Conservation (phyloP, 2,113 vertebrate genomes). For the Leucopsar rothschildi region DNA sequence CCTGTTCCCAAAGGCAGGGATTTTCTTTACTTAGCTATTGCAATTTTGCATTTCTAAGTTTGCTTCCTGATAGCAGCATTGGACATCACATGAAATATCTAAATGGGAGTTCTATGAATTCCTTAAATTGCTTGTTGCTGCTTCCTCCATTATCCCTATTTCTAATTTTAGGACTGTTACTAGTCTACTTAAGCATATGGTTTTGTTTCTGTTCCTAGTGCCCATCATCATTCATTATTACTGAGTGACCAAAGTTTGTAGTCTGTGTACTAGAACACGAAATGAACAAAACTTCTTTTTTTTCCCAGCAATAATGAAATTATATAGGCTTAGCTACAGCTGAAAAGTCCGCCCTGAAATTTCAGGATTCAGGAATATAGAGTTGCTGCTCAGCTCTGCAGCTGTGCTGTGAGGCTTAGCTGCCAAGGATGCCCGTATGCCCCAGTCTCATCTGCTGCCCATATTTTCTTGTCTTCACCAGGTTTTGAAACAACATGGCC, state of each 20-base stretch:
- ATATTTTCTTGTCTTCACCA: slow-evolving; percentile 12
- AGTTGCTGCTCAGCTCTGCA: neutral
- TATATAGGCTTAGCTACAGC: neutral
- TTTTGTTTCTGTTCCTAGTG: neutral
- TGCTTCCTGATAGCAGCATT: neutral
- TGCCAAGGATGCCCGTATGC: neutral
- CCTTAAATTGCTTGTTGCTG: neutral
- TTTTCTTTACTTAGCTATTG: neutral
- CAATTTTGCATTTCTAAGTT: neutral
- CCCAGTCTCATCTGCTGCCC: neutral
- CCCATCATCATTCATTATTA: neutral
- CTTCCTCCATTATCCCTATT: neutral
- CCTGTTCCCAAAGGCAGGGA: neutral
- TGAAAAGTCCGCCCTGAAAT: neutral
- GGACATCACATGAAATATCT: neutral
- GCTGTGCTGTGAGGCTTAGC: neutral
- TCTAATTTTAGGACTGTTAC: neutral
- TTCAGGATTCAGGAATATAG: neutral
- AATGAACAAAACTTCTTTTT: neutral
- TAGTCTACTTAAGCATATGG: accelerated
- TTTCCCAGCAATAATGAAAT: neutral
- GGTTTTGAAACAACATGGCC: slow-evolving; percentile 67
- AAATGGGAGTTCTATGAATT: neutral
- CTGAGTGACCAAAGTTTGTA: neutral
- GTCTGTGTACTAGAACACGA: neutral